Base-by-base conservation (phyloP, 2,888 invertebrate genomes). In the Epiblema foenella region DNA sequence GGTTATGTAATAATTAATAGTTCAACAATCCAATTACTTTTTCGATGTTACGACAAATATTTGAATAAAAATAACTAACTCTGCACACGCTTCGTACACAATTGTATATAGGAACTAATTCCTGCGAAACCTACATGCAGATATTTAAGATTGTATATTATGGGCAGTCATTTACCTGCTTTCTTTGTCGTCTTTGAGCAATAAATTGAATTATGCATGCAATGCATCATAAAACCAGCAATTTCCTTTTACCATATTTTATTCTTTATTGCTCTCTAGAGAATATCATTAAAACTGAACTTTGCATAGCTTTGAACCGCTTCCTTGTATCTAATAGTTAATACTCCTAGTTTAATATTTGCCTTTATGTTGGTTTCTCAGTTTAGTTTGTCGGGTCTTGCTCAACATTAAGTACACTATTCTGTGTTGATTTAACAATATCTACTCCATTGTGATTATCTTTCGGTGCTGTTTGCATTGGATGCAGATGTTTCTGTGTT, bases 211-310 rank as follows among this genome's bases (percentile, higher is more conserved):
- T 37, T 54, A 42, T 39, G 57, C 64, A 58, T 42, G 29, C 58
- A 42, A 52, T 69, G 64, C 52, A 65, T 69, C 58, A 69, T 68
- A 68, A 42, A 69, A 10, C 24, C 39, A 20, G 59, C 51, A 59
- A 52, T 68, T 68, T 68, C n/a, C 51, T 52, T 63, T 20, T 39
- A 33, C 39, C 20, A n/a, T 54, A 64, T 64, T 39, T 64, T 54
- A 39, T 64, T 54, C 56, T 15, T 63, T n/a, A 54, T 3, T 37
- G 18, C 37, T 39, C 37, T 20, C 39, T 17, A 5, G 33, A 24
- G 65, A 66, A 60, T 56, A 52, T 60, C 65, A 70, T 66, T 70
- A 70, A 24, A 7, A 9, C 33, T 59, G 54, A 70, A 66, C 59
- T 66, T 70, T 70, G 59, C 65, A 33, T 33, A 70, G 59, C 29